Conservation (phyloP, 2,888 invertebrate species). For the Oeneis ivallda region DNA sequence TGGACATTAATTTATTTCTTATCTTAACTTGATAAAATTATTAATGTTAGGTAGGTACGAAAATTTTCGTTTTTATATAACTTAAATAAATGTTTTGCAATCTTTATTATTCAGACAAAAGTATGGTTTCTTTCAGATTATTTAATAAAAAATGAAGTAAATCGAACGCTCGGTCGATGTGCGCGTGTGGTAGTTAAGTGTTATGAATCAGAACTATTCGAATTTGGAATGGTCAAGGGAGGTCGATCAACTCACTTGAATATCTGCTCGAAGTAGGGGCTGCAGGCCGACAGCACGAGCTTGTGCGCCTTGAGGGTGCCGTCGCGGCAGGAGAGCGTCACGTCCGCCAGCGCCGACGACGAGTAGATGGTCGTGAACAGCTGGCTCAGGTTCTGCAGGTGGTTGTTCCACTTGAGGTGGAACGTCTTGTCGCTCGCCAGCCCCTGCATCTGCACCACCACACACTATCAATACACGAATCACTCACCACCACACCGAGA, state of each 20-base stretch:
- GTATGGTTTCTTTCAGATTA: neutral
- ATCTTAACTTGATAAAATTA: conserved; percentile 45
- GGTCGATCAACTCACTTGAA: conserved; percentile 75
- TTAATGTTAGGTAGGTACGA: conserved; percentile 34
- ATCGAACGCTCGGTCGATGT: neutral
- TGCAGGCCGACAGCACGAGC: conserved; percentile 88
- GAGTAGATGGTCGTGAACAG: conserved; percentile 86
- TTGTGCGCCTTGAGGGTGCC: conserved; percentile 87
- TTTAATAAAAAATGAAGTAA: neutral
- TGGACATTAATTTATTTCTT: conserved; percentile 42
- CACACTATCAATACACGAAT: conserved; percentile 67
- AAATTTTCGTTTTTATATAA: conserved; percentile 40
- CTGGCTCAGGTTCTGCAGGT: conserved; percentile 86
- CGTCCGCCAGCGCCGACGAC: conserved; percentile 86
- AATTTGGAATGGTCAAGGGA: conserved; percentile 17
- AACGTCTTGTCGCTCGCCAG: conserved; percentile 85
- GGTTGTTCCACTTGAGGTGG: conserved; percentile 87
- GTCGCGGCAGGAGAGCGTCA: conserved; percentile 87
- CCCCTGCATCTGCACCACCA: conserved; percentile 80
- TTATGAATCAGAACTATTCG: conserved; percentile 12
- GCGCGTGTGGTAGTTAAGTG: conserved; percentile 9
- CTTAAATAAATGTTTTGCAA: conserved; percentile 16
- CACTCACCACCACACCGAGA: conserved; percentile 64
- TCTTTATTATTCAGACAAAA: conserved; percentile 19
- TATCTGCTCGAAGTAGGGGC: conserved; percentile 88